A percentile compares a stretch with the other conserved stretches of the same genome.
phyloP scores from a whole-genome alignment of 2,888 invertebrate species.

The Cactoblastis cactorum region DNA sequence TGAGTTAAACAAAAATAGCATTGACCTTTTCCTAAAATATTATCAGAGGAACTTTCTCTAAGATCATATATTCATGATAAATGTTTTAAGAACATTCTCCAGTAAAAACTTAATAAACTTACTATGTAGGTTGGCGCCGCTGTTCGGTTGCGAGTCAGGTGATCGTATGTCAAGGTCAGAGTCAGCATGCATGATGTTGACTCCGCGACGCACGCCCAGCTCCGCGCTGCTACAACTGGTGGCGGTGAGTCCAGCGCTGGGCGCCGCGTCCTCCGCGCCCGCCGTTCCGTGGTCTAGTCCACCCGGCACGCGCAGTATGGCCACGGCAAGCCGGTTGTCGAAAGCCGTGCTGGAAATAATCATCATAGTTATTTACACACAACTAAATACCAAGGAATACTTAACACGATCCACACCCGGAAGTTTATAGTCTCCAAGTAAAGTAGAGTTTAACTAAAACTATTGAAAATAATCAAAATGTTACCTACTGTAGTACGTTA shows the following conservation, averaged over 20 bases:
- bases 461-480: background rate
- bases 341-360: constrained; percentile 89
- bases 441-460: too few relatives aligned
- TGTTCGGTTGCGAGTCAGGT: constrained; percentile 42
- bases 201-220: constrained; percentile 58
- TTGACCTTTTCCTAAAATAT: too few relatives aligned
- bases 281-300: constrained; percentile 89
- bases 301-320: constrained; percentile 90
- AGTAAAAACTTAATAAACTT: constrained; percentile 23
- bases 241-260: constrained; percentile 32
- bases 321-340: constrained; percentile 93
- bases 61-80: too few relatives aligned
- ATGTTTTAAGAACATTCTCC: too few relatives aligned
- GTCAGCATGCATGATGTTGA: constrained; percentile 82
- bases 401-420: too few relatives aligned
- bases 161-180: constrained; percentile 83
- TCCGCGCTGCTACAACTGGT: constrained; percentile 59
- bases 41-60: too few relatives aligned
- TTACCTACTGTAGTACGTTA: constrained; percentile 93
- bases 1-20: too few relatives aligned
- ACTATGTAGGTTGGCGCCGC: constrained; percentile 53
- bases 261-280: constrained; percentile 64
- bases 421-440: too few relatives aligned
- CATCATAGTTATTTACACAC: background rate
- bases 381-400: too few relatives aligned